A percentile compares a stretch with the other conserved stretches of the same genome.
These are phyloP conservation scores for Andrena dorsata DNA, from an alignment of 2,888 invertebrate species.

Conservation along the genomic window DNA sequence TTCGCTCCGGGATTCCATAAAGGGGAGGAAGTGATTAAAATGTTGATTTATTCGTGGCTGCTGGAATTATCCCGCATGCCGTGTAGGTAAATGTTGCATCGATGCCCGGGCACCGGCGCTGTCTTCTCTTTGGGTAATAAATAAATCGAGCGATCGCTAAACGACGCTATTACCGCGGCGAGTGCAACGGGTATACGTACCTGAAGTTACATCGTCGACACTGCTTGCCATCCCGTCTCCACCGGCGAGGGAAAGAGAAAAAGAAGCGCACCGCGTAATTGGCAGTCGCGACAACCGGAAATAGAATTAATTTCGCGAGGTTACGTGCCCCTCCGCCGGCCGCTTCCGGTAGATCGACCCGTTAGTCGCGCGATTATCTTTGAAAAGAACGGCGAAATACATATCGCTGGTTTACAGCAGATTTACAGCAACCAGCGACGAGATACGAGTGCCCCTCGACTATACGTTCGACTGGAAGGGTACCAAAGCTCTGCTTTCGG, in stretches of 20 bases:
- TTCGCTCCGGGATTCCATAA: constrained; percentile 11
- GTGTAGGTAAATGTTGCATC: background rate
- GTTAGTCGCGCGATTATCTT: no score
- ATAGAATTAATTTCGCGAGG: constrained; percentile 39
- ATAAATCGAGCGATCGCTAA: constrained; percentile 25
- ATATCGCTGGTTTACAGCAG: no score
- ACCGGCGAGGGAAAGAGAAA: background rate
- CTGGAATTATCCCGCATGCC: constrained; percentile 8
- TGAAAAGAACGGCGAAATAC: no score
- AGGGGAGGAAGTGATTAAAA: constrained; percentile 39
- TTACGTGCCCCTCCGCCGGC: constrained; percentile 1
- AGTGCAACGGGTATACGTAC: constrained; percentile 1
- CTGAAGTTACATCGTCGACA: background rate
- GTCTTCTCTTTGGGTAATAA: background rate
- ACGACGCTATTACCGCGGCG: constrained; percentile 17
- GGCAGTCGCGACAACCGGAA: constrained; percentile 35
- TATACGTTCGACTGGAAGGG: no score
- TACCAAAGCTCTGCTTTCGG: background rate
- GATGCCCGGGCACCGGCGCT: background rate
- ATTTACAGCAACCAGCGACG: no score
- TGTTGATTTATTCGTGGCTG: constrained; percentile 18
- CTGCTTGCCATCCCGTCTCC: background rate
- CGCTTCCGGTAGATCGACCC: no score
- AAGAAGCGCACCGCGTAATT: constrained; percentile 7
- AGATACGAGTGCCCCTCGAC: no score